These are phyloP conservation scores for Microchrysa polita DNA, from an alignment of 2,888 invertebrate genomes.

Conservation along the genomic window DNA sequence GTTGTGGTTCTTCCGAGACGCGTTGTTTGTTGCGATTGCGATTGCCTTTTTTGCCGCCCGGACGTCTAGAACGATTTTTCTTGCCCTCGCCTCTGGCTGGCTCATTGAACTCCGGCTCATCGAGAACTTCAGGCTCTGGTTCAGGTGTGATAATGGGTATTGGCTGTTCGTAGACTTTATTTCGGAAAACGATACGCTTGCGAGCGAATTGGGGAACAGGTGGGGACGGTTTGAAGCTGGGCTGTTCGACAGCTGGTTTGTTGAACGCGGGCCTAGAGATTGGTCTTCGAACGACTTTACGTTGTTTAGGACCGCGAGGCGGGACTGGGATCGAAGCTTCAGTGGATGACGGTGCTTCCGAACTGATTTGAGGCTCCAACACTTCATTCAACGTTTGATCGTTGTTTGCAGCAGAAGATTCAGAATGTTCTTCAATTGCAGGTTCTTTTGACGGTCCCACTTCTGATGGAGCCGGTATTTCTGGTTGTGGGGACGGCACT, in stretches of 20 bases:
- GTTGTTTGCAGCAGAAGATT: background rate
- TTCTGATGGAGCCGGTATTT: background rate
- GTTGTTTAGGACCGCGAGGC: background rate
- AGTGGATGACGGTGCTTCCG: slow-evolving; percentile 49
- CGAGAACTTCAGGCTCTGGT: background rate
- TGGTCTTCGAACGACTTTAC: slow-evolving; percentile 10
- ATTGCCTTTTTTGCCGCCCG: slow-evolving; percentile 7
- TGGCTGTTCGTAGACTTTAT: background rate
- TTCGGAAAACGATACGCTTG: background rate
- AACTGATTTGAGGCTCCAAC: background rate
- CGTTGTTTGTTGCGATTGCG: background rate
- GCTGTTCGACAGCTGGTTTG: background rate
- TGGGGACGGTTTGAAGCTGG: background rate
- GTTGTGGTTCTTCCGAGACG: background rate
- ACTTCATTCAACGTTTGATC: background rate
- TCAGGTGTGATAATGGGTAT: too few relatives aligned
- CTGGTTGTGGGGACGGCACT: background rate
- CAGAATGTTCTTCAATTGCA: background rate
- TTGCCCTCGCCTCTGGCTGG: background rate
- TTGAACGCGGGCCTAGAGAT: background rate
- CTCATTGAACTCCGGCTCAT: background rate
- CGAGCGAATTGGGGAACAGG: background rate
- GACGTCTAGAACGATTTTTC: background rate
- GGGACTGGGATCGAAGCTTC: slow-evolving; percentile 19
- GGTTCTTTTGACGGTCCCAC: background rate